Evolutionary conservation across 2,888 invertebrate genomes (phyloP).

Genomic region (Petrolisthes cinctipes): DNA sequence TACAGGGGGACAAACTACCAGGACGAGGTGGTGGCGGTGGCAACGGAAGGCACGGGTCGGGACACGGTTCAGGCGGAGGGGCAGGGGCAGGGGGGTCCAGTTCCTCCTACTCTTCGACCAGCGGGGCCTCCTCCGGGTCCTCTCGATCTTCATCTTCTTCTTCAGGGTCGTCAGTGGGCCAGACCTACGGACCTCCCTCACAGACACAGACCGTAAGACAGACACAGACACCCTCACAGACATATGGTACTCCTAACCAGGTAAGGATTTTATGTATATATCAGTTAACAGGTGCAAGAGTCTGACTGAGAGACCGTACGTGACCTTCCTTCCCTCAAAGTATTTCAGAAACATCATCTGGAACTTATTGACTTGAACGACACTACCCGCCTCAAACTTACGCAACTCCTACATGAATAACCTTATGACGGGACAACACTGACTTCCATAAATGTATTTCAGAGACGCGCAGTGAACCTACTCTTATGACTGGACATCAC

Average conservation of each 20-base stretch:
- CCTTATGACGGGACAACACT: too few species aligned
- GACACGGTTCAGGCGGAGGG: conserved; percentile 11
- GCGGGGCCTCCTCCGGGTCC: conserved; percentile 16
- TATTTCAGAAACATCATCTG: too few species aligned
- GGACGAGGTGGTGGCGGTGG: conserved; percentile 6
- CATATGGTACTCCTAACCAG: conserved; percentile 32
- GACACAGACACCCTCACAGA: conserved; percentile 46
- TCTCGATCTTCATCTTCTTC: conserved; percentile 24
- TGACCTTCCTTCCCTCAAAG: too few species aligned
- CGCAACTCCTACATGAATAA: too few species aligned
- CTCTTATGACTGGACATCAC: too few species aligned
- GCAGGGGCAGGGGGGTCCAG: conserved; percentile 16
- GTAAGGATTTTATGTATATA: background rate
- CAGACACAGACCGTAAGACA: conserved; percentile 60
- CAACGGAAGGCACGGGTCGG: background rate
- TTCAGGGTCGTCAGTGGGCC: conserved; percentile 21
- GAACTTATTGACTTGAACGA: too few species aligned
- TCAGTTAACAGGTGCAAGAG: background rate
- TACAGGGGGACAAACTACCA: conserved; percentile 36
- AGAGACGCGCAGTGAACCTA: too few species aligned
- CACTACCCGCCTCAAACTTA: too few species aligned
- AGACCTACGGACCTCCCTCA: conserved; percentile 40
- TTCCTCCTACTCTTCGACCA: conserved; percentile 30
- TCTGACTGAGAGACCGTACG: too few species aligned
- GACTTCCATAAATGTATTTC: too few species aligned